A percentile compares a stretch with the other conserved stretches of the same genome.
phyloP scores from a whole-genome alignment of 2,888 invertebrate genomes.

The Lissonota sp. region DNA sequence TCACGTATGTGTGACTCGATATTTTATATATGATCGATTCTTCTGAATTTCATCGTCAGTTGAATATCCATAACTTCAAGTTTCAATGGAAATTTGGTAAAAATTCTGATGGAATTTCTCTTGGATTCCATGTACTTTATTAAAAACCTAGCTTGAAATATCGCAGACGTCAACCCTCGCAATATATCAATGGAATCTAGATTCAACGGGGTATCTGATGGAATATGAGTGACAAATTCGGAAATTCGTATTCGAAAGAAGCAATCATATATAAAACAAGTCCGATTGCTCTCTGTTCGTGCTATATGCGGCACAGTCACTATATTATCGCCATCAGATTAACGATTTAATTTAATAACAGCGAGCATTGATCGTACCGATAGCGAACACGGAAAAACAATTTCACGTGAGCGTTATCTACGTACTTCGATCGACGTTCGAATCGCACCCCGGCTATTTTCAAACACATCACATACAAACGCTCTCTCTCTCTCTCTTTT shows the following conservation, averaged over 20 bases:
- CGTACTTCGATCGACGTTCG: constrained; percentile 57
- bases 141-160: no score
- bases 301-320: constrained; percentile 60
- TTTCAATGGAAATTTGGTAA: no score
- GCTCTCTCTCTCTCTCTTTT: constrained; percentile 6
- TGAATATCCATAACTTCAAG: no score
- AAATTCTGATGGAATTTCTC: no score
- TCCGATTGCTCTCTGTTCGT: constrained; percentile 34
- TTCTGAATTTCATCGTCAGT: no score
- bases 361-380: constrained; percentile 74
- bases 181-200: no score
- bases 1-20: constrained; percentile 49
- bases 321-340: constrained; percentile 78
- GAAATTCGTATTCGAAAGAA: no score
- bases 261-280: constrained; percentile 3
- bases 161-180: no score
- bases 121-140: no score
- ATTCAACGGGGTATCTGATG: no score
- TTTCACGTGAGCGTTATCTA: constrained; percentile 68
- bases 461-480: constrained; percentile 6
- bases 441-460: constrained; percentile 20
- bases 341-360: constrained; percentile 79
- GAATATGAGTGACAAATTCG: no score
- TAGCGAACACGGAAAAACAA: constrained; percentile 78
- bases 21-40: not conserved